These are phyloP conservation scores for Thermophis baileyi DNA, from an alignment of 2,113 vertebrate genomes.

Conservation along the genomic window DNA sequence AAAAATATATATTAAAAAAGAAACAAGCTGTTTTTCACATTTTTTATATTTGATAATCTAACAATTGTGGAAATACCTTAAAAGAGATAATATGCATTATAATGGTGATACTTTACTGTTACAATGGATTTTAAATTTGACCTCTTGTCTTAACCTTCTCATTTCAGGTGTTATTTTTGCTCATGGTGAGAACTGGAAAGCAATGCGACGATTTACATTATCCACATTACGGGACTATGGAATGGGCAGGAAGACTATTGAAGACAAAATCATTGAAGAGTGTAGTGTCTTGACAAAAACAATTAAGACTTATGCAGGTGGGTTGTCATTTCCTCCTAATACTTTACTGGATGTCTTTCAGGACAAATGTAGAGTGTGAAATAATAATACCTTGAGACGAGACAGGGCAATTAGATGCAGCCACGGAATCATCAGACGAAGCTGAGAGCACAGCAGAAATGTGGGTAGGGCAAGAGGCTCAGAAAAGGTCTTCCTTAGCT, in stretches of 20 bases:
- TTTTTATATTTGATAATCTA: background rate
- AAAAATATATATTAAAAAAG: background rate
- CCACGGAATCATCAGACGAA: background rate
- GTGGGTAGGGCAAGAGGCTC: background rate
- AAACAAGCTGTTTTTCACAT: background rate
- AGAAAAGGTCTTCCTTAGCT: background rate
- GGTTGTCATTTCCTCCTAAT: background rate
- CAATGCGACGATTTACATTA: conserved; percentile 54
- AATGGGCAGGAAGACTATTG: conserved; percentile 46
- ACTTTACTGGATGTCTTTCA: background rate
- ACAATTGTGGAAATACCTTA: background rate
- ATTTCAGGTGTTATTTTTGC: conserved; percentile 46
- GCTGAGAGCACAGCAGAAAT: background rate
- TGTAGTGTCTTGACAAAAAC: conserved; percentile 35
- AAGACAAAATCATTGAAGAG: conserved; percentile 49
- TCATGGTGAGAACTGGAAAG: conserved; percentile 54
- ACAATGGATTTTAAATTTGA: background rate
- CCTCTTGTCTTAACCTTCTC: background rate
- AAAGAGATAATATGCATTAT: background rate
- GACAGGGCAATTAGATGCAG: background rate
- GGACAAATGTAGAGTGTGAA: background rate
- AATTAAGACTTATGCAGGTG: conserved; percentile 41
- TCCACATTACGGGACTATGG: conserved; percentile 47
- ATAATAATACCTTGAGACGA: background rate
- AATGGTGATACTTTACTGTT: background rate